A percentile compares a stretch with the other conserved stretches of the same genome.
phyloP scores from a whole-genome alignment of 2,797 vertebrate species.

The Chanos chanos region DNA sequence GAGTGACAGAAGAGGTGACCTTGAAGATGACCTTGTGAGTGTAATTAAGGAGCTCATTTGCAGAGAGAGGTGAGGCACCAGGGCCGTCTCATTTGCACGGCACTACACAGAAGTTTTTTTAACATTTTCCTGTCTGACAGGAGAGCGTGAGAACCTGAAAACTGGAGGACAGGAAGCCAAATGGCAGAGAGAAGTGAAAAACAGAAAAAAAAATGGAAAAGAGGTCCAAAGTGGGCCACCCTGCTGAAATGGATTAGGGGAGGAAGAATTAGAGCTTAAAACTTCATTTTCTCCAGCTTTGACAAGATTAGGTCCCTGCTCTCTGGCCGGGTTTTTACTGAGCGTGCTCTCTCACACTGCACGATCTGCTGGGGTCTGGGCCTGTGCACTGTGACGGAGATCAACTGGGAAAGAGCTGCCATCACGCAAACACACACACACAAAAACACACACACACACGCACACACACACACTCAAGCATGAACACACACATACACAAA shows the following conservation, averaged over 20 bases:
- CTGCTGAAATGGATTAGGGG: slow-evolving; percentile 57
- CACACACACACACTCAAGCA: neutral
- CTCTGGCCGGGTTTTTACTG: slow-evolving; percentile 17
- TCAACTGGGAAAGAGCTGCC: neutral
- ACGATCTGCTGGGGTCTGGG: slow-evolving; percentile 4
- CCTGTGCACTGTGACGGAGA: neutral
- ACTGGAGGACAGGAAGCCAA: slow-evolving; percentile 4
- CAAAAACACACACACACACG: neutral
- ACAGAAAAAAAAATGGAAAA: slow-evolving; percentile 21
- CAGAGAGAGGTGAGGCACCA: neutral
- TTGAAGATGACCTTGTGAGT: too few species aligned
- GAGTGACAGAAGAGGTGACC: too few species aligned
- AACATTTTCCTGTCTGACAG: too few species aligned
- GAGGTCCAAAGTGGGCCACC: slow-evolving; percentile 51
- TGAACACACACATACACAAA: neutral
- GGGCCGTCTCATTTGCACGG: too few species aligned
- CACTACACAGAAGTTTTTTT: too few species aligned
- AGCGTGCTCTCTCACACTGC: neutral
- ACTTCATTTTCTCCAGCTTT: slow-evolving; percentile 57
- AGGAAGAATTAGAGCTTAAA: slow-evolving; percentile 61
- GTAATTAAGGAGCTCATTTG: too few species aligned
- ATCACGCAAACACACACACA: neutral
- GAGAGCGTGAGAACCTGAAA: slow-evolving; percentile 33
- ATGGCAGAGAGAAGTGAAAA: slow-evolving; percentile 9
- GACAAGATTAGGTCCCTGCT: slow-evolving; percentile 57